Evolutionary conservation across 2,113 vertebrate species (phyloP).

Genomic region (Corythaeola cristata): DNA sequence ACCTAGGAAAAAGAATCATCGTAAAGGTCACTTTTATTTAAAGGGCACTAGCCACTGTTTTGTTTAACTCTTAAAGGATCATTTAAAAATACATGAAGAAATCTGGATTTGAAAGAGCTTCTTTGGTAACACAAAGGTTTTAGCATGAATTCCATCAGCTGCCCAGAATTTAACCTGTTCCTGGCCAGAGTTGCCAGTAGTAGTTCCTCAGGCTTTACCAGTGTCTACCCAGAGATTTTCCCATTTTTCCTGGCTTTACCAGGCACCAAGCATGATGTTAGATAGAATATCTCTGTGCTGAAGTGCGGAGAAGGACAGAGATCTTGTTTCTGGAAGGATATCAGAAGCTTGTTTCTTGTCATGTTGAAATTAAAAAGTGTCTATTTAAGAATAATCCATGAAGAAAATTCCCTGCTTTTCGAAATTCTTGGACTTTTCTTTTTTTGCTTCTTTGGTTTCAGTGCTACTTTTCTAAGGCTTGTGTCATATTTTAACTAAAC

Average conservation of each 20-base stretch:
- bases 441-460: neutral
- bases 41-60: neutral
- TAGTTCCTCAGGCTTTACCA: neutral
- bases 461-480: neutral
- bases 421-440: neutral
- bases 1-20: neutral
- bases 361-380: neutral
- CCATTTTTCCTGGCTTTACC: neutral
- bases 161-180: neutral
- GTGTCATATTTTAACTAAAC: neutral
- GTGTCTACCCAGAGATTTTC: neutral
- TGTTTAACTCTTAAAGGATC: slow-evolving; percentile 35
- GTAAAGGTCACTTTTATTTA: slow-evolving; percentile 14
- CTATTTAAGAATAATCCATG: neutral
- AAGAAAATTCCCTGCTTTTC: neutral
- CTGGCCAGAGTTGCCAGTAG: neutral
- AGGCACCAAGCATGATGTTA: neutral
- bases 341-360: neutral
- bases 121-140: neutral
- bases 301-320: neutral
- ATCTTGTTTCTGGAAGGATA: neutral
- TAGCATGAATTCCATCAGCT: neutral
- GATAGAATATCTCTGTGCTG: neutral
- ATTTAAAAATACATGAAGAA: neutral
- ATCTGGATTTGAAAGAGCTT: neutral